A percentile compares a stretch with the other conserved stretches of the same genome.
These are phyloP conservation scores for Schizaphis graminum DNA, from an alignment of 2,888 invertebrate genomes.

Conservation along the genomic window DNA sequence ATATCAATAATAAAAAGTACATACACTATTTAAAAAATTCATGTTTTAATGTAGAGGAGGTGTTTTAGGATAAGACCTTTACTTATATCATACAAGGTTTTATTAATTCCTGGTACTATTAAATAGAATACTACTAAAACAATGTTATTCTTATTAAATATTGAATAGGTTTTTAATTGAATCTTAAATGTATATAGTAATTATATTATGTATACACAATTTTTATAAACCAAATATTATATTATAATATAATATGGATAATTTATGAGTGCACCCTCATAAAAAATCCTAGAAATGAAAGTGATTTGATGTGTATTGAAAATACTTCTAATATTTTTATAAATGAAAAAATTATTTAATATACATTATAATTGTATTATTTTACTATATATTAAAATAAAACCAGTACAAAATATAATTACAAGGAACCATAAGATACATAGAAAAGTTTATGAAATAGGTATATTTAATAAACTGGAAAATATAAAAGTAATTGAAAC, in stretches of 20 bases:
- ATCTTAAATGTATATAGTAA: neutral
- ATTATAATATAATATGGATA: neutral
- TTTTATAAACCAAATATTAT: neutral
- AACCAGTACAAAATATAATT: neutral
- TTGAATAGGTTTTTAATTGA: neutral
- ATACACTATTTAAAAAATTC: neutral
- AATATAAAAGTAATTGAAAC: neutral
- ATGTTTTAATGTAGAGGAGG: neutral
- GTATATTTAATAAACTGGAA: neutral
- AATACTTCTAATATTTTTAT: neutral
- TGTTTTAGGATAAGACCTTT: neutral
- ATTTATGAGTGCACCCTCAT: neutral
- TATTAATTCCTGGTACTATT: neutral
- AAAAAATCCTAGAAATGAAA: neutral
- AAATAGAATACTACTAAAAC: neutral
- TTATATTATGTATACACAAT: neutral
- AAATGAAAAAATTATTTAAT: neutral
- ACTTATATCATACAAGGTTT: neutral
- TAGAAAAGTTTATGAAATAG: neutral
- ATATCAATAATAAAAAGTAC: neutral
- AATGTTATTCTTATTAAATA: neutral
- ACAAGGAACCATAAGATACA: neutral
- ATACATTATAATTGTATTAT: neutral
- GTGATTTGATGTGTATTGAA: neutral
- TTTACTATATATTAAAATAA: too few species aligned